Base-by-base conservation (phyloP, 2,888 invertebrate species). In the Romanomermis culicivorax region DNA sequence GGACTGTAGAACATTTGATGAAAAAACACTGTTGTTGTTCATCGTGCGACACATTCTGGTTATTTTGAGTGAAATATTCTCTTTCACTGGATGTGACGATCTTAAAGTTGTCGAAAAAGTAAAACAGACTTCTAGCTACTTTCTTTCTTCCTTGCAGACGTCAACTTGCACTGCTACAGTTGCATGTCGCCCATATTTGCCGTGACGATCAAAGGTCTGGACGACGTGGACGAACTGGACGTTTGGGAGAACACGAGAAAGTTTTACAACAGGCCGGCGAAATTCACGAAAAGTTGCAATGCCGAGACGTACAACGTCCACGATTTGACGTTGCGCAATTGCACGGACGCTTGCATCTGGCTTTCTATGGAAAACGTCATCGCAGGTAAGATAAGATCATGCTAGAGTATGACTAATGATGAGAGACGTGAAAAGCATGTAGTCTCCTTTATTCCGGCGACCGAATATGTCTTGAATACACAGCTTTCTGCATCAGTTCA, bases 251-350 rank as follows among this genome's bases (percentile, higher is more conserved):
- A 45, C 23, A 7, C 45, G 4, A 23, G 11, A 7, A 11, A 45
- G 11, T 45, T 45, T 45, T 45, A 45, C 23, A 11, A 23, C 7
- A 11, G 4, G 45, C 45, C 45, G 45, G 45, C 11, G 23, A 45
- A 45, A 45, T 45, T 45, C 23, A 45, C 45, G 17, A 45, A 45
- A 45, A n/a, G 23, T 45, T 45, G 45, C 45, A 23, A 45, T 23
- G 23, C 4, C 45, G 45, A 45, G 23, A 45, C 17, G 17, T 45
- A 45, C 45, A 23, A 45, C 11, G 23, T 4, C 4, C 23, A 11
- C 45, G 45, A 45, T n/a, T 23, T 45, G 7, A n/a, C 11, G 23
- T n/a, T n/a, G 17, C 11, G 23, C 11, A 45, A 45, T 23, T 45
- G 45, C 23, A 45, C 45, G 23, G 45, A 45, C 23, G 23, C 45